Evolutionary conservation across 2,888 invertebrate genomes (phyloP), one percentile per base, ranked within the genome.

Genomic region (Tanaodytes sp.): DNA sequence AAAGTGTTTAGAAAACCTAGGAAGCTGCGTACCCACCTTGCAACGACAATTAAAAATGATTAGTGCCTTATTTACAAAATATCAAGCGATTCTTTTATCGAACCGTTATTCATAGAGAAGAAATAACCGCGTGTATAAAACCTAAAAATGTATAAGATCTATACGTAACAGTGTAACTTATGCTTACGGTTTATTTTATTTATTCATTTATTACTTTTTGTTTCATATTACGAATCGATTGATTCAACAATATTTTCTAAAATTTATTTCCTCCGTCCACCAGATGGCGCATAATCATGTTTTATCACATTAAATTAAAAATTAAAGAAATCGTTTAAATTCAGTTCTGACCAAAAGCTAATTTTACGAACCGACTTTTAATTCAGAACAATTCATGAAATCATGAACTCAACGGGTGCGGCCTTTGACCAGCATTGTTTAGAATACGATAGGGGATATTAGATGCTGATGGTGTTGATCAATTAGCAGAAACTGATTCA

Each of bases 171-270:
- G 48, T 42, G 23, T 42, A 49, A 40, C 36, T 46, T 48, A 1
- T 14, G n/a, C 4, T 46, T 31, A 37, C 14, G 18, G 6, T 16
- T 15, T 6, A 40, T 31, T 11, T 20, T 15, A 45, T 27, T 27
- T 20, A 20, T n/a, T n/a, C n/a, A n/a, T n/a, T n/a, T n/a, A n/a
- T n/a, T n/a, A n/a, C n/a, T n/a, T n/a, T n/a, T n/a, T n/a, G n/a
- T n/a, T n/a, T n/a, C n/a, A n/a, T n/a, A n/a, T n/a, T n/a, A 6
- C 19, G 43, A 55, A 48, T 31, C 20, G 52, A 58, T 48, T 62
- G 40, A 55, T 59, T 64, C 64, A 69, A 69, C 64, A 69, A 69
- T 69, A 69, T 69, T 69, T 64, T 45, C 51, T 12, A 27, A 23
- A 57, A 40, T 55, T 39, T 31, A 37, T 9, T 51, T 48, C 63